Evolutionary conservation across 2,113 vertebrate species (phyloP).

Genomic region (Picathartes gymnocephalus): DNA sequence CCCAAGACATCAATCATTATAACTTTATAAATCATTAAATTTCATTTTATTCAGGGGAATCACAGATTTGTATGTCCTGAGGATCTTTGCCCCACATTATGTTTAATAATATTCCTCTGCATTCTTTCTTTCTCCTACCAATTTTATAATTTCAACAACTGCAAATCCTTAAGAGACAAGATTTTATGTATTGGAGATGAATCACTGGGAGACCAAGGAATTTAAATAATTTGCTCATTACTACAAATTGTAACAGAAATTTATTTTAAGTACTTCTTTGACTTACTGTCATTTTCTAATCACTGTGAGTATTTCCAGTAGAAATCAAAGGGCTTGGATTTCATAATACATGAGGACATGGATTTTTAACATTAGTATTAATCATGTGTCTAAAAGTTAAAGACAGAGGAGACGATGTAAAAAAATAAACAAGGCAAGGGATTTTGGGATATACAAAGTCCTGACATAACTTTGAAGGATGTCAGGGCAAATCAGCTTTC

Average conservation of each 20-base stretch:
- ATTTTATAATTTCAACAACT: neutral
- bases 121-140: neutral
- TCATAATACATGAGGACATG: neutral
- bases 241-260: neutral
- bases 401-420: neutral
- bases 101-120: neutral
- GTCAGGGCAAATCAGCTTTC: neutral
- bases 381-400: neutral
- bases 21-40: neutral
- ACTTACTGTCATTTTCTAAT: neutral
- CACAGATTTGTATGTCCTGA: neutral
- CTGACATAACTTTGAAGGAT: neutral
- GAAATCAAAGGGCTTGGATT: neutral
- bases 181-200: neutral
- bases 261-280: neutral
- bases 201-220: neutral
- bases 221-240: neutral
- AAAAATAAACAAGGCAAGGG: neutral
- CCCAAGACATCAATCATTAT: neutral
- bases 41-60: neutral
- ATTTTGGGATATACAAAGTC: neutral
- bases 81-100: neutral
- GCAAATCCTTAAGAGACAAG: neutral
- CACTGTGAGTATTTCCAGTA: neutral
- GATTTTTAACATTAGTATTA: neutral